Evolutionary conservation across 2,888 invertebrate species (phyloP), one percentile per base, ranked within the genome.

Genomic region (Drosophila greeni): DNA sequence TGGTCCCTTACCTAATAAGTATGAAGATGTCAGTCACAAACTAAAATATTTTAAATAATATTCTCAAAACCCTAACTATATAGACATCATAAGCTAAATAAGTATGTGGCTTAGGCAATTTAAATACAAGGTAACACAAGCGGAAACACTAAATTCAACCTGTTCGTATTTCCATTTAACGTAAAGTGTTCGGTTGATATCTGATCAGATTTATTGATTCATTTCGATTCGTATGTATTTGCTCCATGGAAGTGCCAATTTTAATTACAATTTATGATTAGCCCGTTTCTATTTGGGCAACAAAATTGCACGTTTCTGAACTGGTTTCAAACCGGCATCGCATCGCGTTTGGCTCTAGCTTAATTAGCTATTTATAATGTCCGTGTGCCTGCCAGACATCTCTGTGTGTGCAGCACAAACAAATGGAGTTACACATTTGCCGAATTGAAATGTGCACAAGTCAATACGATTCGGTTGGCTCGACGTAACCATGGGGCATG

Each of bases 311-410:
- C 42, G 42, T 34, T 11, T 26, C 26, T 14, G 42, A 56, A 36
- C 11, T 29, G 36, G 14, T 42, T 16, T 29, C 16, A 31, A 34
- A 31, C 53, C 37, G 55, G 29, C 29, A 18, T 45, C 45, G 29
- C 29, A 45, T 18, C 29, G 31, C 45, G 29, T 20, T 45, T 45
- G 36, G 60, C 73, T 61, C 43, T 33, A 53, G 67, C 60, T 66
- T 77, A 82, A 82, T 82, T 75, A 75, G 77, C 60, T 77, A 75
- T 80, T 80, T 77, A 80, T 82, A 62, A 75, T 71, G 74, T 60
- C 61, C 56, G 37, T 29, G 49, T 43, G 56, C 55, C 60, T 26
- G 51, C 18, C 48, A 31, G 52, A 34, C 47, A 43, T 56, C 40
- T 39, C 37, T 48, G 51, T 26, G 33, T 51, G 18, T 36, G 23